A percentile compares a stretch with the other conserved stretches of the same genome.
Conservation (phyloP, 1,140 invertebrate species). For the Ceratosolen solmsi region DNA sequence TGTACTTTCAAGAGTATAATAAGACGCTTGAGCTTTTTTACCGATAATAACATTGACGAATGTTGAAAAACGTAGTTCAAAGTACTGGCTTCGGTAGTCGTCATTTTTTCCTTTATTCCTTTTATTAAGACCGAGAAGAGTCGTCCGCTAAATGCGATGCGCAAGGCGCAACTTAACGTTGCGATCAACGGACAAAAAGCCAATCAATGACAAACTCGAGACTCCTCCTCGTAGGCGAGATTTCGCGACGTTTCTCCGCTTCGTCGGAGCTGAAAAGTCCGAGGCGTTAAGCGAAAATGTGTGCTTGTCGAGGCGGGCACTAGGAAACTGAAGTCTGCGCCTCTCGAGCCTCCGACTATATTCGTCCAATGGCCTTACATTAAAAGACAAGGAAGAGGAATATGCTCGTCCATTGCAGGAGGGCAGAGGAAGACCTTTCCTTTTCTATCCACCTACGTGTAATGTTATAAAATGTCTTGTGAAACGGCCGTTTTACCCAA, state of each 20-base stretch:
- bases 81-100: slow-evolving; percentile 60
- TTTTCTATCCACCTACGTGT: slow-evolving; percentile 13
- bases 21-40: no score
- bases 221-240: no score
- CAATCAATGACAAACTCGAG: no score
- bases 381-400: background rate
- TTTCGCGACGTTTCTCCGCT: background rate
- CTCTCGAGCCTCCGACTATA: slow-evolving; percentile 50
- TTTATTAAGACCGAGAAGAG: background rate
- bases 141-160: no score
- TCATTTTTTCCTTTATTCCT: slow-evolving; percentile 31
- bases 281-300: background rate
- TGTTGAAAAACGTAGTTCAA: slow-evolving; percentile 70
- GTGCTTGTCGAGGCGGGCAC: background rate
- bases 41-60: slow-evolving; percentile 68
- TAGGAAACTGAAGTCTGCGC: slow-evolving; percentile 31
- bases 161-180: no score
- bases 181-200: background rate
- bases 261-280: background rate
- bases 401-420: background rate
- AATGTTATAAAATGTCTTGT: slow-evolving; percentile 50
- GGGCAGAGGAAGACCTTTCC: slow-evolving; percentile 22
- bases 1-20: no score
- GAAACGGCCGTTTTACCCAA: slow-evolving; percentile 49
- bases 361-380: slow-evolving; percentile 19